Conservation (phyloP, 2,797 vertebrate species). For the Danio choprae region DNA sequence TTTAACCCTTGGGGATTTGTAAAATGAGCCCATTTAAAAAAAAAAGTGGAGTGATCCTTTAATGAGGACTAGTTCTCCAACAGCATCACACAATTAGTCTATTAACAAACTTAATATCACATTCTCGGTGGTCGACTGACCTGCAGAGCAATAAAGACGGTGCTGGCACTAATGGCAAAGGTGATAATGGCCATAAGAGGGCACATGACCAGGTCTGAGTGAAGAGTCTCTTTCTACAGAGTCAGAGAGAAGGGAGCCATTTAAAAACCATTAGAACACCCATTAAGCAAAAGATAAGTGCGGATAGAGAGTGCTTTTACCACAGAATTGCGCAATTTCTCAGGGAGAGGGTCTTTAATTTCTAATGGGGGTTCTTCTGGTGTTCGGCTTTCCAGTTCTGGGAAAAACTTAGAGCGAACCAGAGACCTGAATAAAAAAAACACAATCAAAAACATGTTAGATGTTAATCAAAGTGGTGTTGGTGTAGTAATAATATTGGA, state of each 20-base stretch:
- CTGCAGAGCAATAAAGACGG: constrained; percentile 91
- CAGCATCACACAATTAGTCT: neutral
- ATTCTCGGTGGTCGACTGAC: constrained; percentile 68
- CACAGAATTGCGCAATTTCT: constrained; percentile 88
- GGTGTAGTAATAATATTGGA: neutral
- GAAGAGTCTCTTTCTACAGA: constrained; percentile 86
- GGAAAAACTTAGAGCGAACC: constrained; percentile 86
- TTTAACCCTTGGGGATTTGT: too few species aligned
- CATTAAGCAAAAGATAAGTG: constrained; percentile 5
- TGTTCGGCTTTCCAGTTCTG: constrained; percentile 84
- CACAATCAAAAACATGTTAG: neutral
- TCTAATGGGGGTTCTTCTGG: constrained; percentile 85
- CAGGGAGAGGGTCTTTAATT: constrained; percentile 89
- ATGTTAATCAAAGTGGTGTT: neutral
- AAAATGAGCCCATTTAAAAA: too few species aligned
- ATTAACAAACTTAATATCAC: neutral
- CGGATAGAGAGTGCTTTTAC: constrained; percentile 68
- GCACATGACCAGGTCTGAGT: constrained; percentile 92
- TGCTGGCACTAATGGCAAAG: constrained; percentile 93
- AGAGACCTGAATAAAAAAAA: constrained; percentile 79
- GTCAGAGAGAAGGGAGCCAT: neutral
- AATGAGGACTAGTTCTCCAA: neutral
- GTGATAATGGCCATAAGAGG: constrained; percentile 89
- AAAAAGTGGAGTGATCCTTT: neutral
- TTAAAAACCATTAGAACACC: neutral